Percentiles rank a stretch among this genome's conserved stretches.
Evolutionary conservation across 2,888 invertebrate species (phyloP).

Genomic region (Volucella bombylans): DNA sequence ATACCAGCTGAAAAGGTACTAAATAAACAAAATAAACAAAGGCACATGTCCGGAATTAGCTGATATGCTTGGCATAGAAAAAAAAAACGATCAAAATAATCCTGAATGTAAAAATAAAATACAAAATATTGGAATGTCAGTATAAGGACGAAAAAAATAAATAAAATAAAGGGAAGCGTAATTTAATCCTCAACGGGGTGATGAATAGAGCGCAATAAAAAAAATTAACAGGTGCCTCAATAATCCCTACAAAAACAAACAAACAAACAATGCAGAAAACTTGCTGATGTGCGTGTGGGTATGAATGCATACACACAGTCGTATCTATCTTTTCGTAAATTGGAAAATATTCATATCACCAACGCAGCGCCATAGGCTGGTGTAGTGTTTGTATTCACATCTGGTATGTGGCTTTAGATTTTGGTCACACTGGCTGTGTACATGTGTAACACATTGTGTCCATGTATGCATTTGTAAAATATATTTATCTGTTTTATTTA

Average conservation of each 20-base stretch:
- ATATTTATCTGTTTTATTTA: too few species aligned
- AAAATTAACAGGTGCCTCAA: slow-evolving; percentile 19
- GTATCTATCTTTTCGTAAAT: too few species aligned
- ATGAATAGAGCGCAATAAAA: neutral
- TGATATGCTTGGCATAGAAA: slow-evolving; percentile 17
- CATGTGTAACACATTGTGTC: too few species aligned
- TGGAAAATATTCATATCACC: too few species aligned
- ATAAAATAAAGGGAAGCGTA: slow-evolving; percentile 32
- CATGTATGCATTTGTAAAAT: too few species aligned
- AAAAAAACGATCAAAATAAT: slow-evolving; percentile 4
- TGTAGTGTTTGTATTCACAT: too few species aligned
- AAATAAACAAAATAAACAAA: slow-evolving; percentile 64
- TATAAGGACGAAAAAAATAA: neutral
- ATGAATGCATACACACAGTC: too few species aligned
- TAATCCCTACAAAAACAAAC: slow-evolving; percentile 4
- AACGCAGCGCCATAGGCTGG: too few species aligned
- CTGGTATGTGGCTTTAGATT: too few species aligned
- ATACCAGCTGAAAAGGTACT: neutral
- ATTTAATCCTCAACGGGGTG: slow-evolving; percentile 47
- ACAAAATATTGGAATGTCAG: neutral
- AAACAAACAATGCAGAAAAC: too few species aligned
- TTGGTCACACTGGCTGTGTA: too few species aligned
- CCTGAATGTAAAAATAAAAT: neutral
- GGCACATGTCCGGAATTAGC: slow-evolving; percentile 65
- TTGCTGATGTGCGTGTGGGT: too few species aligned